phyloP scores from a whole-genome alignment of 2,888 invertebrate species.

The Cerastis leucographa region DNA sequence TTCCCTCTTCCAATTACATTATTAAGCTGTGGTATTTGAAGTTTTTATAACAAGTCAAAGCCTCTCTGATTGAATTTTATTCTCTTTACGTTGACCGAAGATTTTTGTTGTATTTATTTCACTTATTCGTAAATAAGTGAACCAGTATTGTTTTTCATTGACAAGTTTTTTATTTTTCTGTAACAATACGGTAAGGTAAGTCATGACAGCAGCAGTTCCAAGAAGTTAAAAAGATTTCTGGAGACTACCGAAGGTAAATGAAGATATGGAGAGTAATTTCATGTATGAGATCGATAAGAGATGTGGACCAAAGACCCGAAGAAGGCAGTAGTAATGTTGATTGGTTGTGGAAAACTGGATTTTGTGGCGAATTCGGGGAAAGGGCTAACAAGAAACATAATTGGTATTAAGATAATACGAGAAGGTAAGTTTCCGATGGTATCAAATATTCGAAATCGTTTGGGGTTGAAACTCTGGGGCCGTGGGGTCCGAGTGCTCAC shows the following conservation, averaged over 20 bases:
- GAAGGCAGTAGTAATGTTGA: neutral
- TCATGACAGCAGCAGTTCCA: too few species aligned
- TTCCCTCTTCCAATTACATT: conserved; percentile 54
- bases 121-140: neutral
- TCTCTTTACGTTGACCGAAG: conserved; percentile 20
- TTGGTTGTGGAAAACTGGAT: neutral
- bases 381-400: neutral
- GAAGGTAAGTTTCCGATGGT: neutral
- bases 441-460: neutral
- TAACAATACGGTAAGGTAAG: neutral
- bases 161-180: neutral
- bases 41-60: conserved; percentile 60
- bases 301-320: neutral
- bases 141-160: neutral
- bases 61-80: conserved; percentile 54
- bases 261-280: too few species aligned
- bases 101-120: conserved; percentile 30
- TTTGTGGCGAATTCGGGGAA: neutral
- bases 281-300: too few species aligned
- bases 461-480: too few species aligned
- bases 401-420: neutral
- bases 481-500: too few species aligned
- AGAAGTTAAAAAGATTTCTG: neutral
- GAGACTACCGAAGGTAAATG: too few species aligned
- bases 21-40: conserved; percentile 62